A percentile compares a stretch with the other conserved stretches of the same genome.
Conservation (phyloP, 2,797 vertebrate genomes). For the Amphiprion clarkii region DNA sequence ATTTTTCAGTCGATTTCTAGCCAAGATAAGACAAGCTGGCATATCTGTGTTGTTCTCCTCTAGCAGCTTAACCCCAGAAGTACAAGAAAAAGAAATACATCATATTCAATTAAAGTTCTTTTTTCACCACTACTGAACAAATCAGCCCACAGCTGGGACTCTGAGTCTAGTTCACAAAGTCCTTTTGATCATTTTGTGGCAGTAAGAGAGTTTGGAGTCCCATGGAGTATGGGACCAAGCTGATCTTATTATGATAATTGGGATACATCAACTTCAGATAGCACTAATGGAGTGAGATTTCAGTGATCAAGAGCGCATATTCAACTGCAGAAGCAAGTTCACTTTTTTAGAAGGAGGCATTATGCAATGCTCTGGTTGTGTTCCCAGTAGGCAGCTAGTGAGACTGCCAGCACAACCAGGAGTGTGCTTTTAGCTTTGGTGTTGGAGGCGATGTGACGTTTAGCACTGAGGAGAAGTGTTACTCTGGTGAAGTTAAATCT, state of each 20-base stretch:
- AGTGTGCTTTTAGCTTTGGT: constrained; percentile 68
- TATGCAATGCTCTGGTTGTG: constrained; percentile 68
- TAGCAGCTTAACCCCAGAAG: constrained; percentile 51
- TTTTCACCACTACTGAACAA: constrained; percentile 76
- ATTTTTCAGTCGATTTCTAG: constrained; percentile 44
- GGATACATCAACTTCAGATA: constrained; percentile 82
- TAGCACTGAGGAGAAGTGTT: constrained; percentile 51
- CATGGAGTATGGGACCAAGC: constrained; percentile 76
- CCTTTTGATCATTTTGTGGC: constrained; percentile 82
- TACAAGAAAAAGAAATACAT: constrained; percentile 76
- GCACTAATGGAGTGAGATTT: constrained; percentile 80
- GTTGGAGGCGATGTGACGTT: constrained; percentile 48
- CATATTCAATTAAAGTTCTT: constrained; percentile 80
- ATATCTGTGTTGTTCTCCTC: constrained; percentile 56
- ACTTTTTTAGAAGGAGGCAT: constrained; percentile 70
- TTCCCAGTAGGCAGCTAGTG: constrained; percentile 65
- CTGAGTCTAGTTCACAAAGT: constrained; percentile 81
- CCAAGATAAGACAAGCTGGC: constrained; percentile 50
- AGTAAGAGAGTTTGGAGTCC: constrained; percentile 79
- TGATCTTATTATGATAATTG: constrained; percentile 85
- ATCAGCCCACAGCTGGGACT: constrained; percentile 82
- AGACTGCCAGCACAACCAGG: constrained; percentile 54
- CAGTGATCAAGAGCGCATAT: constrained; percentile 78
- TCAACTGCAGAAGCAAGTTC: constrained; percentile 72
- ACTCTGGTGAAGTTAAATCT: constrained; percentile 69